These are phyloP conservation scores for Amblyjoppa proteus DNA, from an alignment of 2,888 invertebrate genomes.

Conservation along the genomic window DNA sequence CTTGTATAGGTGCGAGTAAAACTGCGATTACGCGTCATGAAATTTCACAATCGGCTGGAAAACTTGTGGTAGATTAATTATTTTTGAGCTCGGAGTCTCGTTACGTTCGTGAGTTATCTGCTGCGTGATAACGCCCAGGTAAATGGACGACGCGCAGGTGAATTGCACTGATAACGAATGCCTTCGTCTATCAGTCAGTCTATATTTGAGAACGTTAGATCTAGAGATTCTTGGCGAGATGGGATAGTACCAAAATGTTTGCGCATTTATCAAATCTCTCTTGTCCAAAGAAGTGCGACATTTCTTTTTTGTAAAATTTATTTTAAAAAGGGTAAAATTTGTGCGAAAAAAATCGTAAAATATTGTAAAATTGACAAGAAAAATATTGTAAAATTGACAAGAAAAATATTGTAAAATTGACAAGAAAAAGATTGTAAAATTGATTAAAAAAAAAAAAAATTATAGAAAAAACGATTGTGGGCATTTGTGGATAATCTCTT, in stretches of 20 bases:
- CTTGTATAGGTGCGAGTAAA: slow-evolving; percentile 23
- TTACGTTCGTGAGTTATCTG: not conserved
- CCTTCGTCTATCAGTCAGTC: not conserved
- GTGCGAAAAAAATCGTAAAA: too few species aligned
- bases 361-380: too few species aligned
- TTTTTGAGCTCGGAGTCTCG: not conserved
- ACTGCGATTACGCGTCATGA: not conserved
- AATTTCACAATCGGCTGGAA: slow-evolving; percentile 23
- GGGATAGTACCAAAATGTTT: not conserved
- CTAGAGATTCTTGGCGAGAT: not conserved
- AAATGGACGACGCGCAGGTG: not conserved
- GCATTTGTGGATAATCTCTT: too few species aligned
- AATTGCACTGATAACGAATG: slow-evolving; percentile 19
- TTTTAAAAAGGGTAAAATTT: too few species aligned
- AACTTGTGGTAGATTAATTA: slow-evolving; percentile 1
- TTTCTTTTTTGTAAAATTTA: not conserved
- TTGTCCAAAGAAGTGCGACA: not conserved
- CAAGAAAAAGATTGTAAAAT: too few species aligned
- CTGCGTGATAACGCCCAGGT: slow-evolving; percentile 13
- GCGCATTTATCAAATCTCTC: not conserved
- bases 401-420: too few species aligned
- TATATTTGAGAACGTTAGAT: not conserved
- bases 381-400: too few species aligned
- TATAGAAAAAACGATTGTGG: too few species aligned
- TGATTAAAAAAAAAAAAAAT: too few species aligned